Conservation (phyloP, 2,888 invertebrate genomes). For the Lithophane semibrunnea region DNA sequence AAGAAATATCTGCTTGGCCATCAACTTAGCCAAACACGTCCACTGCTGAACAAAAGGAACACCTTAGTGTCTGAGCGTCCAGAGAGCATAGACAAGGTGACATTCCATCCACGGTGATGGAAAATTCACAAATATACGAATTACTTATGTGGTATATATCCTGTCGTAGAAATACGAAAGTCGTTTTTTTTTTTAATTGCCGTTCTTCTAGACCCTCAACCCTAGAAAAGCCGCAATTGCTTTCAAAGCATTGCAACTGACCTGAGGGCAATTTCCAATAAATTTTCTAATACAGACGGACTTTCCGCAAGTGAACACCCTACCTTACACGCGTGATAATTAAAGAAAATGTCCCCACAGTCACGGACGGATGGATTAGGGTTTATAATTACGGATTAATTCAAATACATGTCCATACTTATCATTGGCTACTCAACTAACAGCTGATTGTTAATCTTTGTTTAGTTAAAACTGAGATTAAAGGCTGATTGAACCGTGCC, state of each 20-base stretch:
- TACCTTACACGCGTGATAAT: conserved; percentile 19
- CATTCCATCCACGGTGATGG: background rate
- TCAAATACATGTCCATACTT: conserved; percentile 46
- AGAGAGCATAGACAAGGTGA: background rate
- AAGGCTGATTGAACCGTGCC: background rate
- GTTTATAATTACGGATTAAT: conserved; percentile 49
- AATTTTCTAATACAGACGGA: background rate
- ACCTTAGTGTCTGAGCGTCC: background rate
- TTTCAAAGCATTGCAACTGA: too few relatives aligned
- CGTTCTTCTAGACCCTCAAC: too few relatives aligned
- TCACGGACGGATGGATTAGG: conserved; percentile 41
- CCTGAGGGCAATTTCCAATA: too few relatives aligned
- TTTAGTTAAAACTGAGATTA: conserved; percentile 16
- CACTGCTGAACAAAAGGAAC: background rate
- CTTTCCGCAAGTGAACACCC: background rate
- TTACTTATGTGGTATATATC: too few relatives aligned
- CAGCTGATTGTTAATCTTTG: background rate
- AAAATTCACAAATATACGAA: too few relatives aligned
- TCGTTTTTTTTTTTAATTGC: too few relatives aligned
- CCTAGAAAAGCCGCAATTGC: too few relatives aligned
- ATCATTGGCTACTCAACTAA: conserved; percentile 1
- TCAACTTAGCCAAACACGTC: background rate
- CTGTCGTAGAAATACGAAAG: too few relatives aligned
- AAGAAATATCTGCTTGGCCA: background rate
- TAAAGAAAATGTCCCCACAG: conserved; percentile 52